Evolutionary conservation across 2,888 invertebrate species (phyloP).

Genomic region (Thymelicus lineola): DNA sequence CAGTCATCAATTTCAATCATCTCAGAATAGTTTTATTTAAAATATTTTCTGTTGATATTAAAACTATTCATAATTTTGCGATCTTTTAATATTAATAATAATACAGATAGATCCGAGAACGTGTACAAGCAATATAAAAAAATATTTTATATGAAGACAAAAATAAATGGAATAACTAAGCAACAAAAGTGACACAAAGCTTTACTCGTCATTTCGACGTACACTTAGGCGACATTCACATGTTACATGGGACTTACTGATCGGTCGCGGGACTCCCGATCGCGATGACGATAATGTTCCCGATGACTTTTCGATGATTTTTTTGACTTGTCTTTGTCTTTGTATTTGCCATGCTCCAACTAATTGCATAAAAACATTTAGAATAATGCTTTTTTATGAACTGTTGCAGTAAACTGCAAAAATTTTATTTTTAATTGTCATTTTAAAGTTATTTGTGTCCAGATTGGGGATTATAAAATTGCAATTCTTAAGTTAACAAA

Average conservation of each 20-base stretch:
- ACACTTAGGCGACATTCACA: slow-evolving; percentile 16
- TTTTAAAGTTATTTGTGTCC: too few relatives aligned
- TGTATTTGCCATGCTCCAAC: slow-evolving; percentile 30
- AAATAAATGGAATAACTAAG: neutral
- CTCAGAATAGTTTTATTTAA: too few relatives aligned
- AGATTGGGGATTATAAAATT: too few relatives aligned
- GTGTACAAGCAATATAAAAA: neutral
- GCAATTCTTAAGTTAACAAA: too few relatives aligned
- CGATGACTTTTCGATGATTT: slow-evolving; percentile 19
- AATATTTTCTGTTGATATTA: too few relatives aligned
- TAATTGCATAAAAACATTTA: slow-evolving; percentile 25
- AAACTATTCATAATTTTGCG: too few relatives aligned
- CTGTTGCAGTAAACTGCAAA: too few relatives aligned
- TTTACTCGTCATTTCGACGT: neutral
- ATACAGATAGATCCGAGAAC: too few relatives aligned
- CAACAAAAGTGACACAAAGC: slow-evolving; percentile 11
- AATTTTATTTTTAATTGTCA: too few relatives aligned
- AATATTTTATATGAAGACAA: neutral
- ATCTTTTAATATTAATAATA: too few relatives aligned
- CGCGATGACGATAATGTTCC: neutral
- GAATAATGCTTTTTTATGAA: neutral
- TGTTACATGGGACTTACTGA: slow-evolving; percentile 10
- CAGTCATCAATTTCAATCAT: too few relatives aligned
- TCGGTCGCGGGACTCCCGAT: slow-evolving; percentile 4
- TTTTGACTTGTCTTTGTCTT: slow-evolving; percentile 27